A percentile compares a stretch with the other conserved stretches of the same genome.
Conservation (phyloP, 2,888 invertebrate species). For the Corbicula japonica region DNA sequence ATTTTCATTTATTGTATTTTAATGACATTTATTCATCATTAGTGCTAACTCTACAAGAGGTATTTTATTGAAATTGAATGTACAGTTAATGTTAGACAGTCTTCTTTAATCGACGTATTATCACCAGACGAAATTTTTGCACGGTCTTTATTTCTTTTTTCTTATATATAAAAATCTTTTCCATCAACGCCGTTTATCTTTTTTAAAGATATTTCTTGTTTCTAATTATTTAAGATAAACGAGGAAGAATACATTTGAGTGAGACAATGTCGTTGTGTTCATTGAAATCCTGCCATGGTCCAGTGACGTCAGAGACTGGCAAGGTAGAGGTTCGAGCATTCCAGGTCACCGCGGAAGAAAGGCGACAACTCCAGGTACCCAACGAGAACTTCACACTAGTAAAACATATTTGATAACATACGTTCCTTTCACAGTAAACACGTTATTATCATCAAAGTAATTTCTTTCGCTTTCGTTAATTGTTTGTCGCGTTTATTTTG, state of each 20-base stretch:
- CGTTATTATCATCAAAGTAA: neutral
- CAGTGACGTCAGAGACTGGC: constrained; percentile 41
- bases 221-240: too few relatives aligned
- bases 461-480: neutral
- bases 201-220: too few relatives aligned
- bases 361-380: constrained; percentile 30
- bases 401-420: neutral
- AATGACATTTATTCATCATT: too few relatives aligned
- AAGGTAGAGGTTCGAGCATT: constrained; percentile 65
- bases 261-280: constrained; percentile 36
- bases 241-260: neutral
- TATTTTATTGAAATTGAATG: too few relatives aligned
- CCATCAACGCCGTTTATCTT: too few relatives aligned
- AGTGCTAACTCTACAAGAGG: too few relatives aligned
- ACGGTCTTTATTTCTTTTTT: too few relatives aligned
- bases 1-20: too few relatives aligned
- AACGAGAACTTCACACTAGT: neutral
- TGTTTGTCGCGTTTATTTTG: neutral
- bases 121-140: too few relatives aligned
- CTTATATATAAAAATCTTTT: too few relatives aligned
- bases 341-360: constrained; percentile 36
- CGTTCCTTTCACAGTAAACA: neutral
- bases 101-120: too few relatives aligned
- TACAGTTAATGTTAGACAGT: too few relatives aligned
- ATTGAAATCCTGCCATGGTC: constrained; percentile 42